Percentiles rank a stretch among this genome's conserved stretches.
Evolutionary conservation across 2,888 invertebrate genomes (phyloP).

Genomic region (Lochmaea capreae): DNA sequence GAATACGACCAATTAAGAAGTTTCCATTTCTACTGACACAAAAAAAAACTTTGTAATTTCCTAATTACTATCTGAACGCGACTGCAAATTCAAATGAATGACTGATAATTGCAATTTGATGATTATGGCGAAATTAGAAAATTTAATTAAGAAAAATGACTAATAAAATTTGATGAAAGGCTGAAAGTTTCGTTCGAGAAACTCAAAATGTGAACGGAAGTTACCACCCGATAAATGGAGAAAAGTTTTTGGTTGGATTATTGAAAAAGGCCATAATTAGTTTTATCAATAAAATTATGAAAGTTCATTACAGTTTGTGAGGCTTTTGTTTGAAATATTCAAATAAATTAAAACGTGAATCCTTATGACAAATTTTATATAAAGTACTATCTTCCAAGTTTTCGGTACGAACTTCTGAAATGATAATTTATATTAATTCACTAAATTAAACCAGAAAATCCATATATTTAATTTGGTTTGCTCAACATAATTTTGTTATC

Average conservation of each 20-base stretch:
- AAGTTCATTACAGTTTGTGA: background rate
- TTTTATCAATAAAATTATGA: constrained; percentile 11
- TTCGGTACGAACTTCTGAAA: too few relatives aligned
- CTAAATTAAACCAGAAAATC: too few relatives aligned
- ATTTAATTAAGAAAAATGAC: constrained; percentile 18
- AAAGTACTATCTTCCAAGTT: too few relatives aligned
- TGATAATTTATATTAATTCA: too few relatives aligned
- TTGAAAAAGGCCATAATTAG: constrained; percentile 5
- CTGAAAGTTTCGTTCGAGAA: background rate
- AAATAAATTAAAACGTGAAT: too few relatives aligned
- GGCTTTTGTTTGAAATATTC: too few relatives aligned
- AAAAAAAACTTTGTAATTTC: background rate
- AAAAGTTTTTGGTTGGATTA: background rate
- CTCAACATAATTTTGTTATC: too few relatives aligned
- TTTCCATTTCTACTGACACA: too few relatives aligned
- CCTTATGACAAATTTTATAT: too few relatives aligned
- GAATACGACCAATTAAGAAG: too few relatives aligned
- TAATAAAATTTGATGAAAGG: constrained; percentile 11
- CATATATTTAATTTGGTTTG: too few relatives aligned
- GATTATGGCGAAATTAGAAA: constrained; percentile 3
- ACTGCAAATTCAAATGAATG: background rate
- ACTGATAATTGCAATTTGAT: constrained; percentile 3
- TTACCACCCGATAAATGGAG: background rate
- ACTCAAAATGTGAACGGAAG: background rate
- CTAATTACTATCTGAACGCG: background rate